Base-by-base conservation (phyloP, 2,797 vertebrate genomes). In the Schizopygopsis pylzovi region DNA sequence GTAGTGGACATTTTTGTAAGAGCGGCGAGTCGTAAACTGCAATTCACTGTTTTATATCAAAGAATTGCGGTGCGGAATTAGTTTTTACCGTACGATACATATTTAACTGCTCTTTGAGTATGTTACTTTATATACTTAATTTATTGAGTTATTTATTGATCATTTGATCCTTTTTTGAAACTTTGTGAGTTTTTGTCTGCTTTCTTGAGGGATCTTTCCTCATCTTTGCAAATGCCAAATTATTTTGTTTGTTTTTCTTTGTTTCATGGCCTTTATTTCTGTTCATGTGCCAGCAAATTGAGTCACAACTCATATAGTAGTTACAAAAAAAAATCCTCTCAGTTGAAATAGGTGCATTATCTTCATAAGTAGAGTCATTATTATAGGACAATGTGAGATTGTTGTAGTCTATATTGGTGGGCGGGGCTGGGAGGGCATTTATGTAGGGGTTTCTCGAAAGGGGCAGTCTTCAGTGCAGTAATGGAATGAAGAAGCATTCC, bases 21-120 rank as follows among this genome's bases (percentile, higher is more conserved):
- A 85, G 77, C 92, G 92, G 92, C 89, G 83, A 92, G 86, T 91
- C 87, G 92, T 90, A 84, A 92, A 83, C 87, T 86, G 82, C 90
- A 92, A 88, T 91, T 92, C 89, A 91, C 91, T 92, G 91, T 95
- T 95, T 94, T 94, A 93, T 94, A 94, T 91, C 90, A 77, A 94
- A 94, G 92, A 91, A 89, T 92, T 93, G 91, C 90, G 90, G 90
- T 91, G 92, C 91, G 87, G 45, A 88, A 84, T 78, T 70, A 77
- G 37, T 85, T 86, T 88, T 75, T 85, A 90, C 81, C 67, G 83
- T 88, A 84, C 61, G 71, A 67, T 54, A 70, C 71, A 87, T 71
- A 79, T 85, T 84, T 79, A 79, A 84, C 71, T 59, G 85, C 71
- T 79, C 85, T 70, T 72, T 83, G 81, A 87, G 85, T 83, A 82